A percentile compares a stretch with the other conserved stretches of the same genome.
phyloP scores from a whole-genome alignment of 2,888 invertebrate genomes.

The Diogma glabrata region DNA sequence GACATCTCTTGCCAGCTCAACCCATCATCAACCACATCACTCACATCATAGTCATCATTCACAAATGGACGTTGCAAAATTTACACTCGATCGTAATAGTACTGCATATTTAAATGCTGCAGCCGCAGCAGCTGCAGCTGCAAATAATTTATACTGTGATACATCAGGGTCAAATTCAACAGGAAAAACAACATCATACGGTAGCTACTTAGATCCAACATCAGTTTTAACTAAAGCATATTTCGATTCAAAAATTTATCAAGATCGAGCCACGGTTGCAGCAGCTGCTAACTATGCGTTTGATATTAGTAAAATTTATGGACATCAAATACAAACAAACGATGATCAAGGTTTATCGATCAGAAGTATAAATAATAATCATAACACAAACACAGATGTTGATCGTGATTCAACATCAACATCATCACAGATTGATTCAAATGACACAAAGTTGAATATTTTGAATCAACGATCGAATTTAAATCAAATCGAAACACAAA shows the following conservation, averaged over 20 bases:
- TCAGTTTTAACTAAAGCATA: conserved; percentile 37
- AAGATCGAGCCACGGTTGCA: conserved; percentile 29
- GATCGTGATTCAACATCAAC: conserved; percentile 5
- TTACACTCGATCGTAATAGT: conserved; percentile 33
- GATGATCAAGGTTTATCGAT: too few species aligned
- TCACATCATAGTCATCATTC: conserved; percentile 1
- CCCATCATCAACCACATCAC: too few species aligned
- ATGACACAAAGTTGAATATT: neutral
- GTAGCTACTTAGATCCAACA: conserved; percentile 35
- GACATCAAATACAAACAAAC: conserved; percentile 30
- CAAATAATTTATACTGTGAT: conserved; percentile 28
- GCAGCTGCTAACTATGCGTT: conserved; percentile 35
- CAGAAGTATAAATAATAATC: too few species aligned
- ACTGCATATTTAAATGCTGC: conserved; percentile 32
- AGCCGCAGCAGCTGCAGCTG: conserved; percentile 30
- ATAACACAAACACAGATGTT: neutral
- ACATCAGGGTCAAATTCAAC: conserved; percentile 13
- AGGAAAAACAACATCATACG: conserved; percentile 32
- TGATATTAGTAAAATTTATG: conserved; percentile 36
- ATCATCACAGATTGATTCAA: conserved; percentile 4
- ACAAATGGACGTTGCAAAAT: conserved; percentile 36
- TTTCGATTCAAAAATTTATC: conserved; percentile 38
- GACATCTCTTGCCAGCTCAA: too few species aligned
- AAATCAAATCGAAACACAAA: neutral
- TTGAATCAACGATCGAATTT: neutral